A percentile compares a stretch with the other conserved stretches of the same genome.
Evolutionary conservation across 2,888 invertebrate species (phyloP).

Genomic region (Chelonus formosanus): DNA sequence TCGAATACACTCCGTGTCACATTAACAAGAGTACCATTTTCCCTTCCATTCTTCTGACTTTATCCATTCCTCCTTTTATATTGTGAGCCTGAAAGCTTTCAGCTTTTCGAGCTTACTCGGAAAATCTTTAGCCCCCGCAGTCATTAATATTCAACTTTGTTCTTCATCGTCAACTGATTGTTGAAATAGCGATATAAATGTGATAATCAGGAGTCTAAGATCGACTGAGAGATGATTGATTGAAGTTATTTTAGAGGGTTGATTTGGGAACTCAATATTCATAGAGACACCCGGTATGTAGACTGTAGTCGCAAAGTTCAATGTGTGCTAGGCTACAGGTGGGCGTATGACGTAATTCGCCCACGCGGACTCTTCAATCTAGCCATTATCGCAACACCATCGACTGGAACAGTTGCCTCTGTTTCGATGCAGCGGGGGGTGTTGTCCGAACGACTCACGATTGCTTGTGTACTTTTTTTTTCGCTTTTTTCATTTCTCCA

Average conservation of each 20-base stretch:
- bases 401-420: constrained; percentile 15
- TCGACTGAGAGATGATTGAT: too few species aligned
- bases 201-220: too few species aligned
- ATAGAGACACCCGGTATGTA: constrained; percentile 42
- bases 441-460: constrained; percentile 9
- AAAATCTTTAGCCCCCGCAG: too few species aligned
- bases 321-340: constrained; percentile 54
- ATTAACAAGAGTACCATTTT: constrained; percentile 14
- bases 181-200: too few species aligned
- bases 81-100: neutral
- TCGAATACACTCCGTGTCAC: constrained; percentile 41
- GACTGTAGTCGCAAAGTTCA: constrained; percentile 34
- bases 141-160: too few species aligned
- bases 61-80: neutral
- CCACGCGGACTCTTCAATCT: constrained; percentile 54
- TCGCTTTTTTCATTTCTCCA: neutral
- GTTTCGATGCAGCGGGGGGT: constrained; percentile 20
- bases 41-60: constrained; percentile 9
- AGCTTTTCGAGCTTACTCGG: neutral
- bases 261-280: neutral
- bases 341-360: constrained; percentile 62
- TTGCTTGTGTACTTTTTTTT: constrained; percentile 1
- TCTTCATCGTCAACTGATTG: too few species aligned
- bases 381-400: constrained; percentile 49
- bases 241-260: neutral